Evolutionary conservation across 1,140 invertebrate species (phyloP), one percentile per base, ranked within the genome.

Genomic region (Psix sp.): DNA sequence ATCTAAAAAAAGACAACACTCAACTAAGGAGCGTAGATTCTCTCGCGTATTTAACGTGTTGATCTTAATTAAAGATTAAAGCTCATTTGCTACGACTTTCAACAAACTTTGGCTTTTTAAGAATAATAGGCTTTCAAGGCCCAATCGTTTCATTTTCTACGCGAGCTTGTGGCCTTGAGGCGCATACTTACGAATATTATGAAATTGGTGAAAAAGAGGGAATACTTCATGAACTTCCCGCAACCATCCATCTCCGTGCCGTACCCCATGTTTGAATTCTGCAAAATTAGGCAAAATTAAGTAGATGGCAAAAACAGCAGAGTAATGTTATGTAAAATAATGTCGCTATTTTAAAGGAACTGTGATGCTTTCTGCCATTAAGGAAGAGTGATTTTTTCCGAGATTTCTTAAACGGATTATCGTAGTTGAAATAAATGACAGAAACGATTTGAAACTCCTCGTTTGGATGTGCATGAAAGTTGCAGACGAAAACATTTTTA

Each of bases 111-210:
- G n/a, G n/a, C 63, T 57, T 39, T 29, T n/a, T 13, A 62, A 60
- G 54, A 31, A 29, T 29, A 29, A 71, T 56, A 71, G 51, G 72
- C 31, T 24, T 52, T 43, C 63, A 65, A 62, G 49, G 57, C 40
- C 39, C 1, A 9, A 56, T 10, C 15, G 35, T 38, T 39, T 62
- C 16, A 40, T n/a, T 15, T 36, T 24, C 38, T 31, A 24, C 9
- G 4, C n/a, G n/a, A 33, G n/a, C 29, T 33, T 33, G 3, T 33
- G 5, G 4, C 3, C n/a, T 3, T 33, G n/a, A 33, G 3, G n/a
- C 3, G n/a, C n/a, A 38, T 82, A 92, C 93, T 95, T 90, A 96
- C 95, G 82, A 95, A 95, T 82, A 95, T 96, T 1, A 96, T 80
- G 40, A 96, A 91, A 84, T 96, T 97, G 51, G 93, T 90, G 56